Evolutionary conservation across 2,888 invertebrate genomes (phyloP), one percentile per base, ranked within the genome.

Genomic region (Anticlea derivata): DNA sequence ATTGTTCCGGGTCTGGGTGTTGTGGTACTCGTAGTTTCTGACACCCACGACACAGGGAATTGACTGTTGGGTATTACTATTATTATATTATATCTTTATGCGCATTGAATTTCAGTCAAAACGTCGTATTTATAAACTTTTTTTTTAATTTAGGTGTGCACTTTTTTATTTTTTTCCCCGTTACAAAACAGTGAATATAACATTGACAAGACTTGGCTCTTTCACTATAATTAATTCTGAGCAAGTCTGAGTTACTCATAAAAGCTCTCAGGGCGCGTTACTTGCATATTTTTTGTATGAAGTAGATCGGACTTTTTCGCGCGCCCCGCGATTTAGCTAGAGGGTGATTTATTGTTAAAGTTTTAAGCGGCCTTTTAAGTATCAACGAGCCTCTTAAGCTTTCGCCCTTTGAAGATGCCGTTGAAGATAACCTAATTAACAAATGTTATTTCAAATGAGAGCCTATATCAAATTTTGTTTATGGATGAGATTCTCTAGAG

Each of bases 381-480:
- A 87, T 85, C 87, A 88, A 86, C 84, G 84, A 84, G 81, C 79
- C 78, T 83, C 85, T 86, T 83, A 83, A 80, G 68, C 61, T 57
- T 47, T 46, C 44, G 72, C 72, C 78, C 81, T 89, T 88, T 89
- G 83, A 74, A 78, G 88, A 89, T 89, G 82, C 90, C 90, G 90
- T 77, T 72, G 50, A 61, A 84, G 89, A 89, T 90, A 89, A 90
- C 86, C 87, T 88, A 89, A 89, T 90, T 90, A 89, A 88, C 86
- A 82, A 86, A 88, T 78, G 82, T 84, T 78, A 24, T 87, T 82
- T 82, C 80, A 85, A 83, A 85, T 44, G 73, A 73, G 73, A 75
- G 80, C 80, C 86, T 86, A 86, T 81, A 87, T 70, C 63, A 77
- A 73, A 68, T 73, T 79, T 78, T 79, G 80, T 84, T 83, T 83